Evolutionary conservation across 2,113 vertebrate genomes (phyloP).

Genomic region (Scatophagus argus): DNA sequence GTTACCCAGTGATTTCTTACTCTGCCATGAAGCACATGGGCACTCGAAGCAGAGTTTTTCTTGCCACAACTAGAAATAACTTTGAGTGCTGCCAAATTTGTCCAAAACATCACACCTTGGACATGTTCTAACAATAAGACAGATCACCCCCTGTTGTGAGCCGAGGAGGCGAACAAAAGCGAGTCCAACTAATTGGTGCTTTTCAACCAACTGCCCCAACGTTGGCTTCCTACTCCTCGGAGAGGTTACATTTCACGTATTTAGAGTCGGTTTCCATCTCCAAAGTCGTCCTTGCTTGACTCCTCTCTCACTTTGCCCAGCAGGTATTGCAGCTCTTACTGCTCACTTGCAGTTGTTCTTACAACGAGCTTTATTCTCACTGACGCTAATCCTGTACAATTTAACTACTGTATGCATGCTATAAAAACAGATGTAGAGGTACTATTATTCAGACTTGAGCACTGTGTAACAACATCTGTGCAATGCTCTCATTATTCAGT

Average conservation of each 20-base stretch:
- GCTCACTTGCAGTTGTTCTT: background rate
- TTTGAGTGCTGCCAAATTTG: background rate
- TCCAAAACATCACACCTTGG: constrained; percentile 15
- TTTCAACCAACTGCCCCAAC: constrained; percentile 26
- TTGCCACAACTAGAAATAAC: background rate
- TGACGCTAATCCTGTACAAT: background rate
- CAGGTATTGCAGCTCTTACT: background rate
- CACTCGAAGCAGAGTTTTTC: background rate
- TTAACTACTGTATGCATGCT: constrained; percentile 2
- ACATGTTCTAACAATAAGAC: constrained; percentile 23
- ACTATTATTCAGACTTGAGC: background rate
- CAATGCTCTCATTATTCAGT: background rate
- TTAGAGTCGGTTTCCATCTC: constrained; percentile 14
- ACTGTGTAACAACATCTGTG: background rate
- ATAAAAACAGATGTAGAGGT: constrained; percentile 5
- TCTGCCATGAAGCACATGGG: background rate
- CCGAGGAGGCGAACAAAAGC: constrained; percentile 28
- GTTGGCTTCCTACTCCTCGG: constrained; percentile 14
- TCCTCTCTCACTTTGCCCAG: constrained; percentile 3
- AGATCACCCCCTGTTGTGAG: constrained; percentile 1
- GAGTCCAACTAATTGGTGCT: constrained; percentile 23
- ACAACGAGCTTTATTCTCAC: background rate
- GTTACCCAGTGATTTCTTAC: background rate
- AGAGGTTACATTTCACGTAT: constrained; percentile 24
- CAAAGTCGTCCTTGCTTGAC: background rate